phyloP scores from a whole-genome alignment of 2,888 invertebrate genomes.

The Cyrtodaria siliqua region DNA sequence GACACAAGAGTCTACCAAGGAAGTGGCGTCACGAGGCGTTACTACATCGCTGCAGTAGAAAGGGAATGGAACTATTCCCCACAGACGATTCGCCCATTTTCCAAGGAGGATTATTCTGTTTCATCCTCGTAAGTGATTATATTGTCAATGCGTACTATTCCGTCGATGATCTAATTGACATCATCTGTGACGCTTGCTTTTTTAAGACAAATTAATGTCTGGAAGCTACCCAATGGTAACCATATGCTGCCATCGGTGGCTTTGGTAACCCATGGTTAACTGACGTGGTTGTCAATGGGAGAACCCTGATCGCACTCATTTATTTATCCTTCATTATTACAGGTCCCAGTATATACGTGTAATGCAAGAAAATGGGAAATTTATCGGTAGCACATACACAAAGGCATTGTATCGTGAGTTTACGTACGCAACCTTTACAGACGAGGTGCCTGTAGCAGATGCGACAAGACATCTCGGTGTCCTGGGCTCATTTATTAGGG shows the following conservation, averaged over 20 bases:
- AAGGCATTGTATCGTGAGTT: conserved; percentile 73
- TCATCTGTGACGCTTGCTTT: too few species aligned
- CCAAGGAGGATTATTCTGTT: conserved; percentile 16
- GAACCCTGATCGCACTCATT: too few species aligned
- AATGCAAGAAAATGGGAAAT: conserved; percentile 58
- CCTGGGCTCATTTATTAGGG: conserved; percentile 78
- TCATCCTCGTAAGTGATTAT: conserved; percentile 23
- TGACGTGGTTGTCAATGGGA: too few species aligned
- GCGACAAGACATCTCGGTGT: conserved; percentile 66
- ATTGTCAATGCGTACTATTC: too few species aligned
- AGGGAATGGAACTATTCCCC: conserved; percentile 32
- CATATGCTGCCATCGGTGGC: too few species aligned
- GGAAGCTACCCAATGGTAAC: too few species aligned
- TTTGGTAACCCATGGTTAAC: too few species aligned
- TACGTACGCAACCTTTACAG: conserved; percentile 68
- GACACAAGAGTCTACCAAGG: not conserved
- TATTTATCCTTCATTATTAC: too few species aligned
- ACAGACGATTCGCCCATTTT: conserved; percentile 14
- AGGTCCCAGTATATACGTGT: conserved; percentile 62
- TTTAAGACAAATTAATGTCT: too few species aligned
- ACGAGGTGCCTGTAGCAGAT: conserved; percentile 30
- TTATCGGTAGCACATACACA: conserved; percentile 68
- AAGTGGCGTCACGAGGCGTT: conserved; percentile 12
- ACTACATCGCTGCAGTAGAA: conserved; percentile 36
- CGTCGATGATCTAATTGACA: too few species aligned